Evolutionary conservation across 2,113 vertebrate species (phyloP), one percentile per base, ranked within the genome.

Genomic region (Coryphaenoides rupestris): DNA sequence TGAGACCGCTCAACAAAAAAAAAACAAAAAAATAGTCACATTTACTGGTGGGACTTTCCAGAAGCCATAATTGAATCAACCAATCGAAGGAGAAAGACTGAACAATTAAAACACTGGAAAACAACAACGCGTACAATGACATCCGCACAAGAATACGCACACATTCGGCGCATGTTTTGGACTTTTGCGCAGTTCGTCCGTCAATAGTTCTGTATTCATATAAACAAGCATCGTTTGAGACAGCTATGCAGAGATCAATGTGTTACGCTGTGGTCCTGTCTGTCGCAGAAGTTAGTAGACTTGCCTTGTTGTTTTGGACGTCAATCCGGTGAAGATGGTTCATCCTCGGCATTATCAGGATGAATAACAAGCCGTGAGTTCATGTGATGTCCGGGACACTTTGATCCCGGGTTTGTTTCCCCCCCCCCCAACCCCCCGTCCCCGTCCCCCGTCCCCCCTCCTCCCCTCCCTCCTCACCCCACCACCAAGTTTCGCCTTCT

Each of bases 291-390:
- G 33, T 40, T 40, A 40, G 33, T 40, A 6, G 33, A 50, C 85
- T 90, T 82, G 83, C 87, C 86, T 88, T 62, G 76, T 88, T 62
- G 76, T 69, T 76, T 65, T 63, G 74, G 57, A 73, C 53, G 76
- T 21, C 21, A 65, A 69, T 79, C 75, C 73, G 68, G 62, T 61
- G 73, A 68, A 77, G 55, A 73, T 76, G 79, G 70, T 50, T 75
- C 59, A 71, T 72, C 76, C 50, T 78, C 73, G 68, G 71, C 86
- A 89, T 88, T 21, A 71, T 86, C 58, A 66, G 60, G 65, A 74
- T 33, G 61, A 66, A 78, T 24, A 54, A 63, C 26, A 55, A 40
- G 16, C 52, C 13, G n/a, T 6, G 47, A n/a, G 47, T 50, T 50
- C 47, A n/a, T 50, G 5, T 45, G 15, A 50, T 50, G 5, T 50